Evolutionary conservation across 2,113 vertebrate genomes (phyloP).

Genomic region (Aix galericulata): DNA sequence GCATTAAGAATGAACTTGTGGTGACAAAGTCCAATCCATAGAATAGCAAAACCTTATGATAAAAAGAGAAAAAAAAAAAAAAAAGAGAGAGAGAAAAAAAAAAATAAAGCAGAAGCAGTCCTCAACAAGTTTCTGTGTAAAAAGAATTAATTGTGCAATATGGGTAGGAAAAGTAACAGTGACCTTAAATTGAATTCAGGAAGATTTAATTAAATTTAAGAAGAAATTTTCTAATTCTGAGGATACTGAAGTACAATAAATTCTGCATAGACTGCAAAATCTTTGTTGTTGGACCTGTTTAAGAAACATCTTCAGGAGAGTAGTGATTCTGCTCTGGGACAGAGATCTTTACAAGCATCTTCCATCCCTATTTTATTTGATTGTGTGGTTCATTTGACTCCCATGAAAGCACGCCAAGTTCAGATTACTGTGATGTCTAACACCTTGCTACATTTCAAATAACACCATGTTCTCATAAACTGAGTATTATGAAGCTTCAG

Average conservation of each 20-base stretch:
- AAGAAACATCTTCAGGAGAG: neutral
- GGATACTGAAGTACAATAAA: neutral
- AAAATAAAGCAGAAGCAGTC: neutral
- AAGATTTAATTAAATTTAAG: neutral
- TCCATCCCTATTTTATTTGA: neutral
- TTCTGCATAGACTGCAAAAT: neutral
- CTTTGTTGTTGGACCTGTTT: neutral
- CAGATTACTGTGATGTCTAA: slow-evolving; percentile 31
- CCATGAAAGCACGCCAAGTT: slow-evolving; percentile 41
- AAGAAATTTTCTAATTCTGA: neutral
- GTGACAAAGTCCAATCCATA: neutral
- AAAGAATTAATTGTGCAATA: neutral
- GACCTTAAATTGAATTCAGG: neutral
- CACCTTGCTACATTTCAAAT: slow-evolving; percentile 59
- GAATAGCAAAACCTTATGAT: neutral
- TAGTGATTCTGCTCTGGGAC: neutral
- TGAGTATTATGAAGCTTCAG: neutral
- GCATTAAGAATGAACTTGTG: accelerated
- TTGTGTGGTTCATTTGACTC: neutral
- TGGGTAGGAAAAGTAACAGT: neutral
- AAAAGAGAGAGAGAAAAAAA: too few species aligned
- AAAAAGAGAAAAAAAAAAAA: neutral
- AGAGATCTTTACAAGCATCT: neutral
- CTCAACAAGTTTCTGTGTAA: neutral
- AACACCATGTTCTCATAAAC: slow-evolving; percentile 63